These are phyloP conservation scores for Drosophila kambysellisi DNA, from an alignment of 2,888 invertebrate genomes.

Conservation along the genomic window DNA sequence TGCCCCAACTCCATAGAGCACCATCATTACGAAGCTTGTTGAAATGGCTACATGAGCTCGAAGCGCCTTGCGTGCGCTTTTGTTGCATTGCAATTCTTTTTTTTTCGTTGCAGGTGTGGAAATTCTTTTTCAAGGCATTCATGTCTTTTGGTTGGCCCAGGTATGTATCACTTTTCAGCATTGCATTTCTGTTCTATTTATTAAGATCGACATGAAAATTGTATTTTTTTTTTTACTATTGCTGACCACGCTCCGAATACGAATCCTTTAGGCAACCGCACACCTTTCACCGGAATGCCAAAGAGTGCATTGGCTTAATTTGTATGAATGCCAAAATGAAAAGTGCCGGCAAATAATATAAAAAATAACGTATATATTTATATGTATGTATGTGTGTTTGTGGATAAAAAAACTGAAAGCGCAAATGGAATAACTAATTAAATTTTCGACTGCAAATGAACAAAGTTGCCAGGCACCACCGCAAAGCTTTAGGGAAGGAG, in stretches of 20 bases:
- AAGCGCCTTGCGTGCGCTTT: constrained; percentile 47
- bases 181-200: constrained; percentile 20
- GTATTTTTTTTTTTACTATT: constrained; percentile 5
- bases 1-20: constrained; percentile 1
- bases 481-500: constrained; percentile 19
- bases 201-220: constrained; percentile 28
- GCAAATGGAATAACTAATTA: constrained; percentile 78
- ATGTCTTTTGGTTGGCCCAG: constrained; percentile 11
- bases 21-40: constrained; percentile 53
- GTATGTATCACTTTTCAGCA: constrained; percentile 4
- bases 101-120: constrained; percentile 56
- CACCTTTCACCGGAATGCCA: constrained; percentile 43
- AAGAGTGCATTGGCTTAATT: constrained; percentile 42
- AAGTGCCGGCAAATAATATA: constrained; percentile 15
- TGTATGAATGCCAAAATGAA: constrained; percentile 48
- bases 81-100: constrained; percentile 29
- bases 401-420: constrained; percentile 24
- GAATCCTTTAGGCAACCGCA: constrained; percentile 50
- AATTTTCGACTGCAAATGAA: constrained; percentile 72
- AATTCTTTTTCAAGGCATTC: constrained; percentile 49
- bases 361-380: not conserved
- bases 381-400: not conserved
- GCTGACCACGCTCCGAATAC: constrained; percentile 15
- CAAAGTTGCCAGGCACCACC: constrained; percentile 50
- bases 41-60: constrained; percentile 46